These are phyloP conservation scores for Sebastes iracundus DNA, from an alignment of 2,797 vertebrate species.

Conservation along the genomic window DNA sequence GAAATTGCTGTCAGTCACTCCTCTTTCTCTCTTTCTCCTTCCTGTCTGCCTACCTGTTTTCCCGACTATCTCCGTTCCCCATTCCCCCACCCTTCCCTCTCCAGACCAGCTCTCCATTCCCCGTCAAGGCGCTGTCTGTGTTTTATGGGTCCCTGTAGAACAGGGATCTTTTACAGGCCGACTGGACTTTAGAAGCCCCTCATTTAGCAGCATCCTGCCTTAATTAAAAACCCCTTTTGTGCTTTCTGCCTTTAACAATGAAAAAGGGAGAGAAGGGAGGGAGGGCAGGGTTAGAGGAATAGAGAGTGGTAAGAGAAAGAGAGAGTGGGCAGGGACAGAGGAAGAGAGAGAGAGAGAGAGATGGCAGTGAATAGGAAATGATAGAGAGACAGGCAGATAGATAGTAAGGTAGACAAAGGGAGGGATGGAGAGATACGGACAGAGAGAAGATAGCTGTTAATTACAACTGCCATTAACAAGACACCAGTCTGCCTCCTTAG, in stretches of 20 bases:
- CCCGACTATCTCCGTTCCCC: conserved; percentile 42
- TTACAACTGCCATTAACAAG: conserved; percentile 92
- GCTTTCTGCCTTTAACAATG: conserved; percentile 81
- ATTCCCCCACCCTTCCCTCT: conserved; percentile 19
- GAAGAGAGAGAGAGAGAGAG: conserved; percentile 53
- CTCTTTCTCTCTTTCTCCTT: conserved; percentile 17
- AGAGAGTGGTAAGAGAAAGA: conserved; percentile 63
- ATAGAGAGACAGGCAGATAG: conserved; percentile 76
- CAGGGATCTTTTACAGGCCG: conserved; percentile 85
- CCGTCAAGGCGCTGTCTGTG: conserved; percentile 69
- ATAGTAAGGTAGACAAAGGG: conserved; percentile 80
- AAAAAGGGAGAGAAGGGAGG: conserved; percentile 56
- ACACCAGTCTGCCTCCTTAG: conserved; percentile 81
- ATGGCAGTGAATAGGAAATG: conserved; percentile 76
- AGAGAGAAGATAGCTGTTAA: conserved; percentile 93
- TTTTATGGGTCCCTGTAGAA: conserved; percentile 85
- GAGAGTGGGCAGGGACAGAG: conserved; percentile 64
- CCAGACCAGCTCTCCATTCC: conserved; percentile 53
- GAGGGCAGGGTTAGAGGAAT: conserved; percentile 65
- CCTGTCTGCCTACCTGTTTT: conserved; percentile 52
- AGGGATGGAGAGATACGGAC: conserved; percentile 80
- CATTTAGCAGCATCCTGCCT: conserved; percentile 86
- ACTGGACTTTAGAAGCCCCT: conserved; percentile 85
- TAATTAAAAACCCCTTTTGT: conserved; percentile 90
- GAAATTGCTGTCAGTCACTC: background rate